Evolutionary conservation across 2,797 vertebrate genomes (phyloP), one percentile per base, ranked within the genome.

Genomic region (Etheostoma nigrum): DNA sequence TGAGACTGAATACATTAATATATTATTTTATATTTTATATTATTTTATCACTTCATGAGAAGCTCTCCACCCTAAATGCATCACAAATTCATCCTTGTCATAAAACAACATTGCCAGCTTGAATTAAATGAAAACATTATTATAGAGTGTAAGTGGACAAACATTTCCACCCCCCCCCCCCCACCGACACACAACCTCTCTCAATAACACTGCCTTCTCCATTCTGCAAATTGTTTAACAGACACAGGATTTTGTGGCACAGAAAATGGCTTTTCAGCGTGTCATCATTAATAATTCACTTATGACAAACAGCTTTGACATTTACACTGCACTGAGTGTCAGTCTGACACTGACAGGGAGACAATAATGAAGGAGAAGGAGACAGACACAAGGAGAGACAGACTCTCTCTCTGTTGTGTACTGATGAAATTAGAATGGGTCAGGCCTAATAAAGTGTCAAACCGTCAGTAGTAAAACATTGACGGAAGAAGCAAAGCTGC

Each of bases 271-370:
- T 93, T 92, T 94, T 92, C 91, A 94, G 90, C 86, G 67, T 94
- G 94, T 93, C 88, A 92, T 87, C 94, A 95, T 95, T 90, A 93
- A 95, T 95, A 94, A 94, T 94, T 95, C 89, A 94, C 87, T 64
- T 85, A 84, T 82, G 92, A 94, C 91, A 93, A 94, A 95, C 91
- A 92, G 91, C 90, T 83, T 79, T 95, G 94, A 94, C 93, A 95
- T 95, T 95, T 95, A 92, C 83, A 87, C 85, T 89, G 86, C 72
- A 3, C 83, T 87, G 86, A 69, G 86, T 89, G 86, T 91, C 88
- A 88, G 81, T 80, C 83, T 89, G 81, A 90, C 86, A 78, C 85
- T 77, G 74, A 85, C 85, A 79, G 84, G 55, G 77, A 90, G 87
- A 89, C 82, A 87, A 84, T 88, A 89, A 89, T 83, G 88, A 87